A percentile compares a stretch with the other conserved stretches of the same genome.
phyloP scores from a whole-genome alignment of 2,888 invertebrate species.

The Chrysodeixis includens region DNA sequence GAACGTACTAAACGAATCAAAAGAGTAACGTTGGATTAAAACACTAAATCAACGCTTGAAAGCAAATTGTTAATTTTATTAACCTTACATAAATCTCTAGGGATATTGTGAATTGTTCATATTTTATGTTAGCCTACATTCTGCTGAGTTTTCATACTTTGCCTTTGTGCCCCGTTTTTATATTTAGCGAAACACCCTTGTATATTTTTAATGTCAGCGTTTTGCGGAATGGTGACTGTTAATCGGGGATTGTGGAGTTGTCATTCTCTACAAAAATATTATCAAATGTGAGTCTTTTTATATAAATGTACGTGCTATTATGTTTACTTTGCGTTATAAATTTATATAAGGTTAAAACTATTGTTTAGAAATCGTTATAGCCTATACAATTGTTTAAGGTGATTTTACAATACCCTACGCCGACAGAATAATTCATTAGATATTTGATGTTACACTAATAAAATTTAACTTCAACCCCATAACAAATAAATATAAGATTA shows the following conservation, averaged over 20 bases:
- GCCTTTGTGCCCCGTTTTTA: conserved; percentile 39
- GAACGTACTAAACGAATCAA: conserved; percentile 50
- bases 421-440: no score
- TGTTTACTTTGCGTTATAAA: background rate
- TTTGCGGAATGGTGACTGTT: conserved; percentile 26
- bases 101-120: conserved; percentile 55
- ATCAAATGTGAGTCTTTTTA: background rate
- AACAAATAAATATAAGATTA: background rate
- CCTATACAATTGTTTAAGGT: no score
- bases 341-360: no score
- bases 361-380: no score
- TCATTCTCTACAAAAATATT: background rate
- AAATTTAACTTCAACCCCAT: no score
- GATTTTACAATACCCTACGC: no score
- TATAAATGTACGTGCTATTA: background rate
- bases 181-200: conserved; percentile 33
- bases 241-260: conserved; percentile 17
- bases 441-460: no score
- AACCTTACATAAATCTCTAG: conserved; percentile 55
- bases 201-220: conserved; percentile 36
- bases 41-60: conserved; percentile 53
- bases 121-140: conserved; percentile 52
- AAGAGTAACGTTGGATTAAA: conserved; percentile 50
- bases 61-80: conserved; percentile 61
- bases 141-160: conserved; percentile 32